Percentiles rank a stretch among this genome's conserved stretches.
Conservation (phyloP, 2,888 invertebrate genomes). For the Acleris laterana region DNA sequence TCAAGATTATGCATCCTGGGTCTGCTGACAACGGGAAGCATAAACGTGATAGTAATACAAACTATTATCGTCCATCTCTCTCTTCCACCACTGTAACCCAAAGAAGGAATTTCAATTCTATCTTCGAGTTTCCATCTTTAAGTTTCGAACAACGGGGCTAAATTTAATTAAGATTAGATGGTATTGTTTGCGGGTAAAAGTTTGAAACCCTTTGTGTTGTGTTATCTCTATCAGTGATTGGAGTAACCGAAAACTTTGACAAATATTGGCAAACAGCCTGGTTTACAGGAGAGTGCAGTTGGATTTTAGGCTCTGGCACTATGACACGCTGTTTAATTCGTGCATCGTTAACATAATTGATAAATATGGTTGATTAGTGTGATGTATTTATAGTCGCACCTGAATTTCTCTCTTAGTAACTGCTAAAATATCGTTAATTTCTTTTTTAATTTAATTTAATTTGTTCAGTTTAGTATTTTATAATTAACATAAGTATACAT, state of each 20-base stretch:
- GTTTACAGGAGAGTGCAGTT: not conserved
- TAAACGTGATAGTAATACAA: not conserved
- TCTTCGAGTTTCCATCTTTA: conserved; percentile 27
- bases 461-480: no score
- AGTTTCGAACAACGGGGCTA: conserved; percentile 24
- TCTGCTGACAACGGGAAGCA: no score
- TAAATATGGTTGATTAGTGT: no score
- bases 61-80: conserved; percentile 3
- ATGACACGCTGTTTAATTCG: no score
- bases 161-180: conserved; percentile 35
- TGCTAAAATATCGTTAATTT: no score
- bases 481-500: no score
- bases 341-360: no score
- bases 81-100: not conserved
- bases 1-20: no score
- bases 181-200: conserved; percentile 21
- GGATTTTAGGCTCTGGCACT: not conserved
- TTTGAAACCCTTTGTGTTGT: conserved; percentile 19
- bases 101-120: conserved; percentile 22
- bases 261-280: conserved; percentile 13
- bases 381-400: no score
- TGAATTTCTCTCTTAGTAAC: no score
- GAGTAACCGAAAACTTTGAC: conserved; percentile 17
- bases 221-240: conserved; percentile 18
- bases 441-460: no score